Percentiles rank a stretch among this genome's conserved stretches.
phyloP scores from a whole-genome alignment of 2,797 vertebrate genomes.

The Siniperca scherzeri region DNA sequence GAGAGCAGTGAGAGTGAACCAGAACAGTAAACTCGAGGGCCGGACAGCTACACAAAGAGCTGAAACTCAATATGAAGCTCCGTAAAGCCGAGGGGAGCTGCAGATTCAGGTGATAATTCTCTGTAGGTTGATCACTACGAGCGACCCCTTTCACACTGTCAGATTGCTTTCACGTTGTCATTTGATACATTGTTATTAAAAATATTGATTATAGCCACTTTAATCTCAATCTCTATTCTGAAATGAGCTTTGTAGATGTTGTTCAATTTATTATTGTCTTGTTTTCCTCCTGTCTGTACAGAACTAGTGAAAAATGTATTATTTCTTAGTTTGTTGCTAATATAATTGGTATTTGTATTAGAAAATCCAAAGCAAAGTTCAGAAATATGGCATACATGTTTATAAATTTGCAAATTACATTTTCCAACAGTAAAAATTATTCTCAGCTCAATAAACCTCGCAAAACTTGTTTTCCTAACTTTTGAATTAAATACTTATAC shows the following conservation, averaged over 20 bases:
- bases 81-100: background rate
- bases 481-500: constrained; percentile 34
- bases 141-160: background rate
- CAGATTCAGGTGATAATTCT: background rate
- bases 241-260: background rate
- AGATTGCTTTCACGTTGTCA: background rate
- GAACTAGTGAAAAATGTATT: background rate
- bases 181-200: background rate
- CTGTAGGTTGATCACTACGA: background rate
- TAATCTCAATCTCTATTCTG: background rate
- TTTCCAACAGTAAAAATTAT: constrained; percentile 16
- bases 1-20: background rate
- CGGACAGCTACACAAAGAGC: background rate
- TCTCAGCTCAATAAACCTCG: background rate
- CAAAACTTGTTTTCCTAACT: constrained; percentile 32
- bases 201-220: background rate
- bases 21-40: background rate
- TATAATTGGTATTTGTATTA: constrained; percentile 22
- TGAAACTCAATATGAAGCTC: background rate
- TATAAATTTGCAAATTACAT: background rate
- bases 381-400: background rate
- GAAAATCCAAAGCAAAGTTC: constrained; percentile 16
- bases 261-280: background rate
- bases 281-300: constrained; percentile 15
- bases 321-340: background rate